A percentile compares a stretch with the other conserved stretches of the same genome.
Conservation (phyloP, 1,140 invertebrate genomes). For the Drosophila melanogaster region DNA sequence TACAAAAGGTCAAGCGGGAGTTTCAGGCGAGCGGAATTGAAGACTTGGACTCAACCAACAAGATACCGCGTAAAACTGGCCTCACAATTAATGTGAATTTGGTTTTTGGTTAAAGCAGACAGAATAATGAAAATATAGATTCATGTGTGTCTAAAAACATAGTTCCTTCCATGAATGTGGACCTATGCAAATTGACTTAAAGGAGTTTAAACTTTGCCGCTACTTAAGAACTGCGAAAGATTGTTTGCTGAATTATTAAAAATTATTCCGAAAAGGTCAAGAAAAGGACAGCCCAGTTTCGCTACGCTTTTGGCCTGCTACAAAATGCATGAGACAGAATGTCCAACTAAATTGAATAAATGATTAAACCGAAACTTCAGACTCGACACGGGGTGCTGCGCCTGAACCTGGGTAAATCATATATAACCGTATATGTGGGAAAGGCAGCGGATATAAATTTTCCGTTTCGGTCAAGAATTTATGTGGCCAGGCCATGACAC, state of each 20-base stretch:
- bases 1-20: constrained; percentile 27
- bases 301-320: constrained; percentile 46
- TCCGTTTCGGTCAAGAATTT: constrained; percentile 74
- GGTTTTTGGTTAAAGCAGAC: too few species aligned
- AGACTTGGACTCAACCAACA: neutral
- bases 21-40: constrained; percentile 6
- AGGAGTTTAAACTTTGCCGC: neutral
- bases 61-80: constrained; percentile 1
- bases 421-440: constrained; percentile 29
- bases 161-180: too few species aligned
- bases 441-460: constrained; percentile 68
- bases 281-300: constrained; percentile 42
- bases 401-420: constrained; percentile 29
- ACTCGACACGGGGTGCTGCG: constrained; percentile 19
- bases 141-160: too few species aligned
- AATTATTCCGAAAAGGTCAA: constrained; percentile 72
- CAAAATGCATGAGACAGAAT: constrained; percentile 78
- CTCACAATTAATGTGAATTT: neutral
- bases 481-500: constrained; percentile 74
- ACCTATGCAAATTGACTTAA: neutral
- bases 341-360: constrained; percentile 82
- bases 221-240: constrained; percentile 6
- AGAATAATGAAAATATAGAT: neutral
- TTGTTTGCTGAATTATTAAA: constrained; percentile 71
- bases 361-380: constrained; percentile 73